Base-by-base conservation (phyloP, 2,888 invertebrate species). In the Tryphoninae sp. region DNA sequence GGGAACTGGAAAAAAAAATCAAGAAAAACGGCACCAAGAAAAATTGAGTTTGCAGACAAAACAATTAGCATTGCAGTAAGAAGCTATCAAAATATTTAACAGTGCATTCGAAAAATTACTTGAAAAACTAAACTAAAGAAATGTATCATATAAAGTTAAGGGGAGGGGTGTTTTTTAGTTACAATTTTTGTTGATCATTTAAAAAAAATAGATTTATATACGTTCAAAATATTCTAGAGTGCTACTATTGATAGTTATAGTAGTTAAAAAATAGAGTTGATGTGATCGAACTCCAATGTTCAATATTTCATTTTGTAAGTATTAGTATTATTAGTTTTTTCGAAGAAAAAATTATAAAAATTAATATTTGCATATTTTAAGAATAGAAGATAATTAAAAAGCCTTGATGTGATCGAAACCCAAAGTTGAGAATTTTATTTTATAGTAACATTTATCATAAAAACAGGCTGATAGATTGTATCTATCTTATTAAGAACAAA, bases 21-120 rank as follows among this genome's bases (percentile, higher is more conserved):
- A n/a, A 51, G 51, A 51, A 51, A 51, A 51, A 51, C 1, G 51
- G 1, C 51, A 51, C n/a, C 51, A 51, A 51, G 51, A 51, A 51
- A 51, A 51, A 51, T 51, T n/a, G 51, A n/a, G 0, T n/a, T 51
- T 51, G 51, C 51, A 51, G n/a, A 51, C 2, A 51, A 1, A 51
- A 51, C 13, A 13, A 13, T 51, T 51, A 51, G 11, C 13, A 3
- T 51, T 51, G 51, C 13, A 51, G n/a, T n/a, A 51, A 51, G 51
- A 51, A 51, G 51, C 51, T 11, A 51, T 51, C 11, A 51, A 51
- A 51, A 51, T 7, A 9, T 51, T 51, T n/a, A 51, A 51, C 13
- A 51, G 51, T 51, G 51, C 51, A 4, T 51, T 51, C n/a, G 51
- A 51, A 51, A 51, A 51, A 51, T 7, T 51, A 51, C 51, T 51